phyloP scores from a whole-genome alignment of 2,888 invertebrate species.

The Tuberolachnus salignus region DNA sequence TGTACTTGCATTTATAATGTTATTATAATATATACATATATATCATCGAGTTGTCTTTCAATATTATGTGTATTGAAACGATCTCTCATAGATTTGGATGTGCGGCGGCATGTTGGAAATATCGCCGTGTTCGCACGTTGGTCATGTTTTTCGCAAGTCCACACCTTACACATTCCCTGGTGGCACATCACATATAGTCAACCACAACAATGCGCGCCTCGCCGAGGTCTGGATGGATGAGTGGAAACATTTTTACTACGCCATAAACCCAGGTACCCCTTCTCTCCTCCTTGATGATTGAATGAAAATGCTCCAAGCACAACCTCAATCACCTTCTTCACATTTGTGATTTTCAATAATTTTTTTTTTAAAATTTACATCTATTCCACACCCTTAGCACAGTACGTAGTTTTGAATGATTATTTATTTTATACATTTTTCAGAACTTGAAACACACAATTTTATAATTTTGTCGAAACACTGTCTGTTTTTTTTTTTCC shows the following conservation, averaged over 20 bases:
- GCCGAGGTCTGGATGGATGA: constrained; percentile 99
- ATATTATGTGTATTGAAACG: constrained; percentile 56
- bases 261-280: constrained; percentile 89
- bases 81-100: constrained; percentile 84
- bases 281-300: constrained; percentile 3
- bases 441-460: constrained; percentile 18
- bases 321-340: constrained; percentile 21
- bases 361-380: background rate
- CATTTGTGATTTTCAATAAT: constrained; percentile 8
- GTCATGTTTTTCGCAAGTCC: constrained; percentile 96
- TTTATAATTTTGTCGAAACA: constrained; percentile 6
- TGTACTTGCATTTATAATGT: constrained; percentile 16
- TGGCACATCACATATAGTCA: constrained; percentile 94
- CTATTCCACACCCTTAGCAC: constrained; percentile 27
- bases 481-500: background rate
- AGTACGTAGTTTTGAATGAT: constrained; percentile 31
- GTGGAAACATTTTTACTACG: constrained; percentile 98
- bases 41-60: constrained; percentile 27
- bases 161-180: constrained; percentile 99
- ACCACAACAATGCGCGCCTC: constrained; percentile 97
- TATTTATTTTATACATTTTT: constrained; percentile 25
- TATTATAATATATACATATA: background rate
- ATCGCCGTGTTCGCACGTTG: constrained; percentile 92
- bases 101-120: constrained; percentile 95
- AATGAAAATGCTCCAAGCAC: constrained; percentile 30